phyloP scores from a whole-genome alignment of 2,888 invertebrate species.

The Drosophila pegasa region DNA sequence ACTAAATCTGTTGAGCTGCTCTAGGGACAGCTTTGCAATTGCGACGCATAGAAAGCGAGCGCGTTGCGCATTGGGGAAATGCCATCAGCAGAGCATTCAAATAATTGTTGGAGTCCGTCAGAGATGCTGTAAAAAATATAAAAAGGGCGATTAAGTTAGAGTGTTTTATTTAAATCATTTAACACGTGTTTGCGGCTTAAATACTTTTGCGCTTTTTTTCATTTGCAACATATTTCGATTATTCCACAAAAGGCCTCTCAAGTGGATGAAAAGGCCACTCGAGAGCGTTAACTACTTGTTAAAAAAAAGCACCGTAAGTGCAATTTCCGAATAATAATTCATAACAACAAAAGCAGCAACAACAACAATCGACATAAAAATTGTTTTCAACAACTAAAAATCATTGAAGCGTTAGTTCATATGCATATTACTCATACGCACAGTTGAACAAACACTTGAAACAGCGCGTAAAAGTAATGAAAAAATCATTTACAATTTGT shows the following conservation, averaged over 20 bases:
- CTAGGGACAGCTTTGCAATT: slow-evolving; percentile 21
- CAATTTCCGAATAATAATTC: slow-evolving; percentile 54
- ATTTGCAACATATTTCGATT: slow-evolving; percentile 40
- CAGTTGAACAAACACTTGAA: slow-evolving; percentile 52
- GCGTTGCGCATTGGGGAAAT: slow-evolving; percentile 25
- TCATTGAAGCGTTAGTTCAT: slow-evolving; percentile 50
- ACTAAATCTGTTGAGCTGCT: slow-evolving; percentile 46
- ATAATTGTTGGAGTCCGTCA: slow-evolving; percentile 33
- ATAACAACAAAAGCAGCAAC: slow-evolving; percentile 28
- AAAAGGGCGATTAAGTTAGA: background rate
- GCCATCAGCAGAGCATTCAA: slow-evolving; percentile 47
- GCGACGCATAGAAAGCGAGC: slow-evolving; percentile 16
- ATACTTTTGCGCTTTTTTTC: slow-evolving; percentile 8
- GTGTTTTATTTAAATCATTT: slow-evolving; percentile 23
- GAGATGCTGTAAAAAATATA: background rate
- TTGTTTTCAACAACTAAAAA: slow-evolving; percentile 59
- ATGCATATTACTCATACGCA: slow-evolving; percentile 64
- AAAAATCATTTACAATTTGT: background rate
- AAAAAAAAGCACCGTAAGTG: slow-evolving; percentile 46
- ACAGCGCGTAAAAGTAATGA: slow-evolving; percentile 16
- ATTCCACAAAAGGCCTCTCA: slow-evolving; percentile 46
- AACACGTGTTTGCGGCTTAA: slow-evolving; percentile 45
- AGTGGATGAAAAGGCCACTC: slow-evolving; percentile 56
- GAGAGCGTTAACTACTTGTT: slow-evolving; percentile 55
- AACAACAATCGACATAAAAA: slow-evolving; percentile 38